Evolutionary conservation across 1,140 invertebrate species (phyloP), one percentile per base, ranked within the genome.

Genomic region (Vollenhovia emeryi): DNA sequence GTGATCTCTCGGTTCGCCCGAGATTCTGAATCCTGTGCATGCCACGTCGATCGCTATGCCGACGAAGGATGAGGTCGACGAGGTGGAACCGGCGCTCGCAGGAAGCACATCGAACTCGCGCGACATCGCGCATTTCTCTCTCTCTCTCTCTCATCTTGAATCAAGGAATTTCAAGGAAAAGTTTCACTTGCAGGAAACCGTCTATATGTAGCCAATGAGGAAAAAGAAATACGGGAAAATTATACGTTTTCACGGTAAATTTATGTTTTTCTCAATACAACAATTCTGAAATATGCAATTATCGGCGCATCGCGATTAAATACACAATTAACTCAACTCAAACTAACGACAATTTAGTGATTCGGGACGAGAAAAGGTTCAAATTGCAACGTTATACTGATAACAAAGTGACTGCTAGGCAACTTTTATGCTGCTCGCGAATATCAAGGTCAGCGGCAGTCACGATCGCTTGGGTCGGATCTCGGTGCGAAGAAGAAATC

Each of bases 1-100:
- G 21, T 48, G 87, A 83, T 66, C 84, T 85, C 76, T 80, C 59
- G 52, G 52, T 43, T 55, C 36, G 36, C 11, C n/a, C 40, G 71
- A 33, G 64, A 86, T 48, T 52, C 33, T 66, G 52, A 78, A 33
- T 83, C 24, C 66, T 18, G 69, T 40, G 48, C 76, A 55, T 24
- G 62, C n/a, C 57, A 30, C 74, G 76, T 33, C 75, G 45, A 78
- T 57, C 62, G 48, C n/a, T 33, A 43, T 62, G n/a, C n/a, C 52
- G 64, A 1, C n/a, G 68, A 62, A 84, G 24, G 48, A 55, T 48
- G 62, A 66, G 24, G 3, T 76, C 43, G 71, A 64, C 83, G 59
- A 78, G 30, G 71, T 66, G 62, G 48, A 80, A 68, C 33, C 64
- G 43, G 36, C 11, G 15, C 15, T 60, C n/a, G 15, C 30, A 36